phyloP scores from a whole-genome alignment of 1,140 invertebrate species.

The Yoshiicerus persimilis region DNA sequence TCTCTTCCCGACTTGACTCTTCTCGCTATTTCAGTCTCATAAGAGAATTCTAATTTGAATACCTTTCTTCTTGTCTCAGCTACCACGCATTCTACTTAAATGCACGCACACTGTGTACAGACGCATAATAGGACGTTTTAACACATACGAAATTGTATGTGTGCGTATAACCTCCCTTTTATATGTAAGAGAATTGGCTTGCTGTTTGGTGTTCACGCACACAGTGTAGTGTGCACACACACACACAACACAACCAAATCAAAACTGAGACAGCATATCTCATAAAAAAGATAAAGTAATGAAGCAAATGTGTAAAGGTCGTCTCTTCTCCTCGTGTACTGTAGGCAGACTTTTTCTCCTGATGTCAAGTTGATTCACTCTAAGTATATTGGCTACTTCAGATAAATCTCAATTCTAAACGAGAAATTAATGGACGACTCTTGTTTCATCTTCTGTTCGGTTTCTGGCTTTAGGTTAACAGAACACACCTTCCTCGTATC shows the following conservation, averaged over 20 bases:
- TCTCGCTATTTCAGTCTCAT: conserved; percentile 22
- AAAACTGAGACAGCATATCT: background rate
- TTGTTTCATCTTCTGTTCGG: background rate
- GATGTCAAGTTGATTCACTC: background rate
- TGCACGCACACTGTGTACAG: background rate
- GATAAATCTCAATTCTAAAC: background rate
- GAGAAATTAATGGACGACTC: background rate
- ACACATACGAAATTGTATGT: too few relatives aligned
- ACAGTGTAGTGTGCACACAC: background rate
- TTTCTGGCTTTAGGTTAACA: background rate
- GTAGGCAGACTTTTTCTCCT: background rate
- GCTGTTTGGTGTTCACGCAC: background rate
- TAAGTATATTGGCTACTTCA: background rate
- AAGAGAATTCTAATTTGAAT: conserved; percentile 15
- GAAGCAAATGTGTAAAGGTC: background rate
- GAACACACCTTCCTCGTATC: conserved; percentile 9
- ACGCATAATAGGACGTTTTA: background rate
- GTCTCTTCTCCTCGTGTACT: background rate
- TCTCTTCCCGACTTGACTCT: background rate
- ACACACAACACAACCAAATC: background rate
- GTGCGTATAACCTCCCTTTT: too few relatives aligned
- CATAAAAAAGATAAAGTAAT: background rate
- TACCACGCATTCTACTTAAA: background rate
- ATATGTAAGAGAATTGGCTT: too few relatives aligned
- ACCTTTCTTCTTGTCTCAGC: background rate